Base-by-base conservation (phyloP, 2,113 vertebrate genomes). In the Brachyhypopomus gauderio region DNA sequence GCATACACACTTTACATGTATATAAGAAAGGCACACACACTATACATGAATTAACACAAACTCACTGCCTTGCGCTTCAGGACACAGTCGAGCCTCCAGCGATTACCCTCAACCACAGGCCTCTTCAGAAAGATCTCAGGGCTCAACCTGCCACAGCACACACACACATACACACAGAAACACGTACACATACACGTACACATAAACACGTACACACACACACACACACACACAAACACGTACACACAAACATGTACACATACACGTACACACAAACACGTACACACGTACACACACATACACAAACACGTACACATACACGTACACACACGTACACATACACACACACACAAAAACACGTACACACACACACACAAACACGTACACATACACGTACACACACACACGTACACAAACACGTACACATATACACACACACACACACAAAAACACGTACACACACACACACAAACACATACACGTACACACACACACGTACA, bases 61-160 rank as follows among this genome's bases (percentile, higher is more conserved):
- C 97, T 91, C 89, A 99, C 98, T 17, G 98, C 98, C 90, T 98
- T 99, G 74, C 97, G 92, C 86, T 94, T 98, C 70, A 99, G 95
- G 88, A 96, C 92, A 81, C 91, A 97, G 91, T 99, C 98, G 80
- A 99, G 88, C 58, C 97, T 93, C 98, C 98, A 99, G 27, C 91
- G 93, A 90, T 99, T 98, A 11, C 98, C 98, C 87, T 99, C 98
- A 48, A 99, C 95, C 56, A 98, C 97, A 0, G 98, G 98, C 5
- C 98, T 94, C 88, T 99, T 99, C 83, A 99, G 89, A 87, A 99
- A 99, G 86, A 99, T 98, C 91, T 99, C 98, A 41, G 98, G 98
- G 91, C 98, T 99, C 85, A 99, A 36, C 83, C 86, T 83, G 38
- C 45, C 12, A 8, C 45, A 52, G 8, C 9, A 3, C 45, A 52